Evolutionary conservation across 1,140 invertebrate genomes (phyloP).

Genomic region (Parapsyche elsis): DNA sequence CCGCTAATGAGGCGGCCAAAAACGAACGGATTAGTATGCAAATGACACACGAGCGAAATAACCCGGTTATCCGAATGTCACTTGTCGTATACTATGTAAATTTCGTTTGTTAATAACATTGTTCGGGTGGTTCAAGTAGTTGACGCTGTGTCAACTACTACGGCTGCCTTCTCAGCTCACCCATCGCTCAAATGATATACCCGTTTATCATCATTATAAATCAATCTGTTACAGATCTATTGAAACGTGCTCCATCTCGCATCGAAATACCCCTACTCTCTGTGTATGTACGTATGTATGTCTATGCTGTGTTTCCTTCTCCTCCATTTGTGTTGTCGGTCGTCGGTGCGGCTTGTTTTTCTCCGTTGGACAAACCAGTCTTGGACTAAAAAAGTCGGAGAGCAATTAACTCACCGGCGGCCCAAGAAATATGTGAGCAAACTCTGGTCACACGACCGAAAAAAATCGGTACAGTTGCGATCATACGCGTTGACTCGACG

Average conservation of each 20-base stretch:
- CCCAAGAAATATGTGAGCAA: slow-evolving; percentile 26
- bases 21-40: background rate
- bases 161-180: background rate
- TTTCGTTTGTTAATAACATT: background rate
- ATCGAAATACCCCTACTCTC: background rate
- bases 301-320: background rate
- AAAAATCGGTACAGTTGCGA: background rate
- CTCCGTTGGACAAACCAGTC: slow-evolving; percentile 27
- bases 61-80: slow-evolving; percentile 9
- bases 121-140: background rate
- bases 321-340: background rate
- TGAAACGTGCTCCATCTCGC: slow-evolving; percentile 17
- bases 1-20: background rate
- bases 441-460: slow-evolving; percentile 18
- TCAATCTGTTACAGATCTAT: slow-evolving; percentile 48
- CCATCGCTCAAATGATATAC: background rate
- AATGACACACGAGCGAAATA: background rate
- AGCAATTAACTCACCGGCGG: slow-evolving; percentile 37
- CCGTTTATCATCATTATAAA: slow-evolving; percentile 48
- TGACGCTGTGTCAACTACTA: background rate
- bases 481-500: too few relatives aligned
- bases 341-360: slow-evolving; percentile 1
- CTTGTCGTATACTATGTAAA: background rate
- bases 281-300: too few relatives aligned
- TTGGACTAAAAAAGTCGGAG: slow-evolving; percentile 37